These are phyloP conservation scores for Drosophila koepferae DNA, from an alignment of 2,888 invertebrate species.

Conservation along the genomic window DNA sequence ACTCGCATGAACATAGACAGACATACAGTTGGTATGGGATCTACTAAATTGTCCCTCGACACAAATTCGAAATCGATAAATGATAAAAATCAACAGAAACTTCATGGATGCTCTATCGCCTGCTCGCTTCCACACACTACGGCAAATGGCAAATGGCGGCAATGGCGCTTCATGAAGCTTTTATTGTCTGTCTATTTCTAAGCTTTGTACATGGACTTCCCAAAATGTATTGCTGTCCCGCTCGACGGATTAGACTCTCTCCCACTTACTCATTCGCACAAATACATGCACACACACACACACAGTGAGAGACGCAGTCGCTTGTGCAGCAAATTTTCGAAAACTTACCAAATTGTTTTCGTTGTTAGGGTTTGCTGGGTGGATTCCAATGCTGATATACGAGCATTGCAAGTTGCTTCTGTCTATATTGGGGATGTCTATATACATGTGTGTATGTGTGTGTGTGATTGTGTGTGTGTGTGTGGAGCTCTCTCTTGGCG, in stretches of 20 bases:
- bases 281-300: constrained; percentile 24
- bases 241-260: constrained; percentile 66
- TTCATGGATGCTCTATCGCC: constrained; percentile 71
- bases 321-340: constrained; percentile 77
- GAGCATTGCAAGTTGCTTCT: constrained; percentile 60
- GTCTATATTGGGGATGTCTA: constrained; percentile 58
- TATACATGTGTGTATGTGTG: constrained; percentile 36
- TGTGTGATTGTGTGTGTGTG: constrained; percentile 25
- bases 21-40: constrained; percentile 20
- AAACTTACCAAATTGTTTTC: constrained; percentile 82
- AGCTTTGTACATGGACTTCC: constrained; percentile 79
- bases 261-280: constrained; percentile 39
- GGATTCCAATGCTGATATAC: constrained; percentile 81
- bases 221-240: constrained; percentile 67
- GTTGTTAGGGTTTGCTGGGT: constrained; percentile 79
- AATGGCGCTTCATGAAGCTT: constrained; percentile 80
- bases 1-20: background rate
- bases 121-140: constrained; percentile 54
- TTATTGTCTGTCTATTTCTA: constrained; percentile 82
- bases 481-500: constrained; percentile 26
- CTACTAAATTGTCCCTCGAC: constrained; percentile 80
- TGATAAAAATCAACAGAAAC: constrained; percentile 84
- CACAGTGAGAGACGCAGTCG: constrained; percentile 24
- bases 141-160: constrained; percentile 65
- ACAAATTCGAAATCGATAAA: constrained; percentile 84